These are phyloP conservation scores for Balaeniceps rex DNA, from an alignment of 2,113 vertebrate species.

Conservation along the genomic window DNA sequence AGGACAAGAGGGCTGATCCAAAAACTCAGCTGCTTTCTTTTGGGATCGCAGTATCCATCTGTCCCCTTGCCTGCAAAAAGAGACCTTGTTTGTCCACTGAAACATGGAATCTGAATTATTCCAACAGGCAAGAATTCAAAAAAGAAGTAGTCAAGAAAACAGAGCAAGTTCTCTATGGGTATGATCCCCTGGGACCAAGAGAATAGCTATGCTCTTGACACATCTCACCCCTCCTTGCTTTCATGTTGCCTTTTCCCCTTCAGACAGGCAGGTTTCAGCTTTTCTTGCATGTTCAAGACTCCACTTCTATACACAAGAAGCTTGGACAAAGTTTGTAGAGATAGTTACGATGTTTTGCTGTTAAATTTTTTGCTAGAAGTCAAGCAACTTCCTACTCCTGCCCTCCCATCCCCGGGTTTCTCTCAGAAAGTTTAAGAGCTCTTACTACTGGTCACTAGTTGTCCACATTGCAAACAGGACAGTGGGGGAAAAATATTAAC, in stretches of 20 bases:
- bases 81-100: conserved; percentile 18
- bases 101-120: conserved; percentile 4
- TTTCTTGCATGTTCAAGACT: not conserved
- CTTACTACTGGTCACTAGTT: not conserved
- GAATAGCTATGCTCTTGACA: not conserved
- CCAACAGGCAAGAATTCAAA: not conserved
- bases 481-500: not conserved
- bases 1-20: conserved; percentile 34
- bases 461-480: not conserved
- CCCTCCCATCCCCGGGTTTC: not conserved
- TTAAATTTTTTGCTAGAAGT: not conserved
- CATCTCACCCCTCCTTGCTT: not conserved
- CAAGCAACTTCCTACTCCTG: not conserved
- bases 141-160: not conserved
- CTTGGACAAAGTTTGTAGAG: not conserved
- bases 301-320: not conserved
- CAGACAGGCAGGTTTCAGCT: not conserved
- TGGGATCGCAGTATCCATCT: conserved; percentile 28
- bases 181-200: not conserved
- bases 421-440: not conserved
- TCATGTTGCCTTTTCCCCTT: not conserved
- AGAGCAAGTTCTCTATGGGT: not conserved
- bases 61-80: conserved; percentile 20
- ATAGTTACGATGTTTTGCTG: not conserved
- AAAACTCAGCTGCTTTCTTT: conserved; percentile 29